Evolutionary conservation across 2,888 invertebrate species (phyloP).

Genomic region (Merodon equestris): DNA sequence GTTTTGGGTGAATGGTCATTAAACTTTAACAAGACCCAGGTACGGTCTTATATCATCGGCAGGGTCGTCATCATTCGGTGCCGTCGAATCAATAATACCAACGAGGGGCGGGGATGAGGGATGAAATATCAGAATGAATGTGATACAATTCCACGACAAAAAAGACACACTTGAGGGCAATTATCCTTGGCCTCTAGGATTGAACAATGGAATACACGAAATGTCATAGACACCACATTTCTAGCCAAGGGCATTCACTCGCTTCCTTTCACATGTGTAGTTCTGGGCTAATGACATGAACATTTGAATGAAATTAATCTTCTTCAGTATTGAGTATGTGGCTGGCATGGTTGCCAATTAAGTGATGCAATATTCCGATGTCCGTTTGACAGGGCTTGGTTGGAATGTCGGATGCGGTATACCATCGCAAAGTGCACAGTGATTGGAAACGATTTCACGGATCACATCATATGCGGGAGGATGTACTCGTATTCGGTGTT

Average conservation of each 20-base stretch:
- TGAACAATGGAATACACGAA: not conserved
- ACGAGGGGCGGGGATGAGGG: too few relatives aligned
- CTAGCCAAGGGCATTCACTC: conserved; percentile 20
- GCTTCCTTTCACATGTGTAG: conserved; percentile 33
- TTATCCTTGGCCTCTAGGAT: conserved; percentile 42
- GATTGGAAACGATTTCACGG: conserved; percentile 13
- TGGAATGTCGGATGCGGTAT: not conserved
- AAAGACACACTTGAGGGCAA: conserved; percentile 23
- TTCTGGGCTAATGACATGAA: conserved; percentile 44
- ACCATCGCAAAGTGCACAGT: conserved; percentile 19
- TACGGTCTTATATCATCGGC: too few relatives aligned
- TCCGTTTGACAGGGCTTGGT: conserved; percentile 21
- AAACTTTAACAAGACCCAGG: too few relatives aligned
- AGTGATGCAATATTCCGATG: conserved; percentile 37
- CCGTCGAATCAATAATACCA: too few relatives aligned
- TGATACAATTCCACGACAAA: not conserved
- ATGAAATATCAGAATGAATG: not conserved
- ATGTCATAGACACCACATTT: conserved; percentile 7
- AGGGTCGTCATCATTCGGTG: too few relatives aligned
- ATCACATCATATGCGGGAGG: too few relatives aligned
- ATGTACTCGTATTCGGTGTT: conserved; percentile 62
- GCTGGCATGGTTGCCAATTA: conserved; percentile 17
- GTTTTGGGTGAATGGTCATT: too few relatives aligned
- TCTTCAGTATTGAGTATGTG: not conserved
- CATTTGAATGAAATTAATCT: conserved; percentile 20